A percentile compares a stretch with the other conserved stretches of the same genome.
phyloP scores from a whole-genome alignment of 2,888 invertebrate species.

The Eristalinus sepulchralis region DNA sequence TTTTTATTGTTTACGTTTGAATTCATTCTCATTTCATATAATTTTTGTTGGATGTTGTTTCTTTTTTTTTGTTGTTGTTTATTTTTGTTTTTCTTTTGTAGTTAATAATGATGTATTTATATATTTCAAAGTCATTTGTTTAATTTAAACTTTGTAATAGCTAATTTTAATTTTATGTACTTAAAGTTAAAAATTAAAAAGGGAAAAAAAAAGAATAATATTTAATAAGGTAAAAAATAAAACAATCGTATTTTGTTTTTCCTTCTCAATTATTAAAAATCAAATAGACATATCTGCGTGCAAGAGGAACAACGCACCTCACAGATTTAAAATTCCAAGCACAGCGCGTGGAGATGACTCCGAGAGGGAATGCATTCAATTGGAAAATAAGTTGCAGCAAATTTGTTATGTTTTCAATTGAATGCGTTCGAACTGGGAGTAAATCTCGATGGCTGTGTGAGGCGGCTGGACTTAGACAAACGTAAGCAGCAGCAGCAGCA shows the following conservation, averaged over 20 bases:
- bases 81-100: conserved; percentile 47
- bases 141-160: conserved; percentile 71
- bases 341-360: not conserved
- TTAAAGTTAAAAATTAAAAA: conserved; percentile 64
- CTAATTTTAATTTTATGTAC: conserved; percentile 61
- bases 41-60: conserved; percentile 49
- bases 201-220: conserved; percentile 32
- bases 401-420: not conserved
- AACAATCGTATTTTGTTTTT: conserved; percentile 30
- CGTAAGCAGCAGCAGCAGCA: conserved; percentile 61
- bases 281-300: conserved; percentile 24
- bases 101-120: conserved; percentile 68
- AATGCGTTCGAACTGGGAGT: not conserved
- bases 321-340: not conserved
- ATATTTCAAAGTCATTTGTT: conserved; percentile 70
- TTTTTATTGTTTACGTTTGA: conserved; percentile 71
- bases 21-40: conserved; percentile 65
- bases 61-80: conserved; percentile 47
- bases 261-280: conserved; percentile 17
- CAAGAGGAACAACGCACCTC: conserved; percentile 17
- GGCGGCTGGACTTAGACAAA: conserved; percentile 2
- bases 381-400: conserved; percentile 44
- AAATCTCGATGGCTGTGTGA: not conserved
- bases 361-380: conserved; percentile 7
- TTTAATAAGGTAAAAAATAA: conserved; percentile 59